A percentile compares a stretch with the other conserved stretches of the same genome.
These are phyloP conservation scores for Miniopterus natalensis DNA, from an alignment of 2,113 vertebrate genomes.

Conservation along the genomic window DNA sequence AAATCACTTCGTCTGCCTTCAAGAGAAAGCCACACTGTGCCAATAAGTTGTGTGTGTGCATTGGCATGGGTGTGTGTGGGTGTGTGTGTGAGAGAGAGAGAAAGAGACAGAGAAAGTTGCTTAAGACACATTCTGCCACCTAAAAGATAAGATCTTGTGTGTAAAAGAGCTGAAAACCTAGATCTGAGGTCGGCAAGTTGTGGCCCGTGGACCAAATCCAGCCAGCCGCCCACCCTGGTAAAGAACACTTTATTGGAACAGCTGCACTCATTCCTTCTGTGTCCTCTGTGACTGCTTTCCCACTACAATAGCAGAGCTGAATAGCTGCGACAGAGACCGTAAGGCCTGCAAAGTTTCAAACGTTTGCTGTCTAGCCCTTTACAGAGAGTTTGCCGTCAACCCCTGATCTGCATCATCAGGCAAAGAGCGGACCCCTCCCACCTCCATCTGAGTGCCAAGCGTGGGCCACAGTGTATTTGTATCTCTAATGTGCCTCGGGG, in stretches of 20 bases:
- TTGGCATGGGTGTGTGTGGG: no score
- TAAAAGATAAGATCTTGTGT: background rate
- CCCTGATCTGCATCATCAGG: background rate
- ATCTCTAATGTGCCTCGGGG: accelerated
- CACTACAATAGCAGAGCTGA: accelerated
- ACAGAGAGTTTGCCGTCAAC: background rate
- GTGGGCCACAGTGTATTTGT: accelerated
- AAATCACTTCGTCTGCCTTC: background rate
- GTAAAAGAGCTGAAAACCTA: background rate
- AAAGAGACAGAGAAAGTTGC: background rate
- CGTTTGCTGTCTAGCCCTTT: background rate
- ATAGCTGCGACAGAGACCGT: background rate
- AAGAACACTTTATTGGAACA: background rate
- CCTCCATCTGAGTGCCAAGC: background rate
- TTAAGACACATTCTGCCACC: background rate
- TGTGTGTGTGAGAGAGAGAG: accelerated
- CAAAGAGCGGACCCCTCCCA: background rate
- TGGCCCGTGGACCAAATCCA: background rate
- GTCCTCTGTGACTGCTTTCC: background rate
- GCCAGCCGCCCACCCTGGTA: background rate
- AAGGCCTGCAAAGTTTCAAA: background rate
- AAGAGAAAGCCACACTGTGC: background rate
- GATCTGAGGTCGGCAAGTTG: background rate
- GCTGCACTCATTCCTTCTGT: accelerated
- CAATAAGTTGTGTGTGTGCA: accelerated